These are phyloP conservation scores for Agrotis exclamationis DNA, from an alignment of 2,888 invertebrate species.

Conservation along the genomic window DNA sequence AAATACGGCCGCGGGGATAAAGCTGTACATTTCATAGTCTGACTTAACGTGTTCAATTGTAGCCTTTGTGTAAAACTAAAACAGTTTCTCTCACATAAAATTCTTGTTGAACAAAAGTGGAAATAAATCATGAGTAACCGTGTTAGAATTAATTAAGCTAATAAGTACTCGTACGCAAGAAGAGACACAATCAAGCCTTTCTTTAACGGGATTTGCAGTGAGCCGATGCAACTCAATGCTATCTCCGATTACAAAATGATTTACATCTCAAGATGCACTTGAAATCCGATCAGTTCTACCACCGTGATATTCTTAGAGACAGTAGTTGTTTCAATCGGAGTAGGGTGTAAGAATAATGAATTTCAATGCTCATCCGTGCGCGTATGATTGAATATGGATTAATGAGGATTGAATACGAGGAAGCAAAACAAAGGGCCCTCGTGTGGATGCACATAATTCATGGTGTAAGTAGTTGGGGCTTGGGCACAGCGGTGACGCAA, in stretches of 20 bases:
- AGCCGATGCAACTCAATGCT: conserved; percentile 64
- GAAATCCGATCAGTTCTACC: conserved; percentile 75
- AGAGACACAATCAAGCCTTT: conserved; percentile 74
- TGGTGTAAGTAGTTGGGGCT: conserved; percentile 65
- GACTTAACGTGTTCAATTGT: conserved; percentile 65
- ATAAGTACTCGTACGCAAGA: conserved; percentile 74
- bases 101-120: conserved; percentile 65
- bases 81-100: conserved; percentile 65
- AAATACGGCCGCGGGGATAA: conserved; percentile 73
- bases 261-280: conserved; percentile 77
- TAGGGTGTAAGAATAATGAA: conserved; percentile 61
- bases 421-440: conserved; percentile 79
- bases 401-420: conserved; percentile 63
- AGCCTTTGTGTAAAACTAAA: conserved; percentile 54
- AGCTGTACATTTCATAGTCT: conserved; percentile 76
- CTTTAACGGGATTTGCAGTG: conserved; percentile 73
- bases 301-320: conserved; percentile 62
- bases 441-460: conserved; percentile 88
- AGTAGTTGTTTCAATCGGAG: conserved; percentile 55
- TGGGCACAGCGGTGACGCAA: conserved; percentile 50
- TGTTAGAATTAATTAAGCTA: conserved; percentile 82
- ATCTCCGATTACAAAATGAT: conserved; percentile 75
- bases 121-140: conserved; percentile 75
- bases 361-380: conserved; percentile 64
- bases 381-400: conserved; percentile 74